phyloP scores from a whole-genome alignment of 2,113 vertebrate species.

The Seriola aureovittata region DNA sequence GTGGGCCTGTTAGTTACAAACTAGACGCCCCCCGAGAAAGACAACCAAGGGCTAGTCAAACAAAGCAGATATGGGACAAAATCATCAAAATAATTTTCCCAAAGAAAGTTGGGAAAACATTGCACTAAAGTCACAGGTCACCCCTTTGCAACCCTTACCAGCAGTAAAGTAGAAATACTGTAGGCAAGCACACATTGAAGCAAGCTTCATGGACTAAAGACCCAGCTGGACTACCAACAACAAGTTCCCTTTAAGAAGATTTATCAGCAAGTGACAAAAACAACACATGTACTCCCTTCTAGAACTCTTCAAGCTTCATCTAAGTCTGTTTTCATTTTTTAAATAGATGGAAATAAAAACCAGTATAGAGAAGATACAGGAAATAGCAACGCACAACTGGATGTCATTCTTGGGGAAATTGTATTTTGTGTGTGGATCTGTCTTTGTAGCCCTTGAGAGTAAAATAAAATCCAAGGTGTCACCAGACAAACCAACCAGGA shows the following conservation, averaged over 20 bases:
- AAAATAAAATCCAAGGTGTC: conserved; percentile 68
- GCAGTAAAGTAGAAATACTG: conserved; percentile 73
- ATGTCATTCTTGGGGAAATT: conserved; percentile 58
- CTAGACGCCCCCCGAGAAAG: conserved; percentile 61
- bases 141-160: conserved; percentile 66
- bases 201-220: conserved; percentile 66
- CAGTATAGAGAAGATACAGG: conserved; percentile 36
- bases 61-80: conserved; percentile 57
- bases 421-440: conserved; percentile 59
- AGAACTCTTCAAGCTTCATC: conserved; percentile 58
- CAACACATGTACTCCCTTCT: conserved; percentile 39
- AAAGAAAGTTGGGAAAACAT: conserved; percentile 70
- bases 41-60: conserved; percentile 77
- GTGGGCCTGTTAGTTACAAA: conserved; percentile 50
- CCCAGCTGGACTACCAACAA: conserved; percentile 71
- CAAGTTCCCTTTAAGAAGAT: conserved; percentile 79
- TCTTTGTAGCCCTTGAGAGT: conserved; percentile 81
- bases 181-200: conserved; percentile 72
- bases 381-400: conserved; percentile 62
- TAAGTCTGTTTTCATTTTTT: conserved; percentile 43
- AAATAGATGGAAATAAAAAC: not conserved
- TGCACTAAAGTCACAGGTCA: conserved; percentile 79
- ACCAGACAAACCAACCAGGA: conserved; percentile 34
- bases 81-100: conserved; percentile 48
- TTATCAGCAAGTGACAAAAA: conserved; percentile 60